A percentile compares a stretch with the other conserved stretches of the same genome.
Evolutionary conservation across 2,797 vertebrate genomes (phyloP).

Genomic region (Lepilemur septentrionalis): DNA sequence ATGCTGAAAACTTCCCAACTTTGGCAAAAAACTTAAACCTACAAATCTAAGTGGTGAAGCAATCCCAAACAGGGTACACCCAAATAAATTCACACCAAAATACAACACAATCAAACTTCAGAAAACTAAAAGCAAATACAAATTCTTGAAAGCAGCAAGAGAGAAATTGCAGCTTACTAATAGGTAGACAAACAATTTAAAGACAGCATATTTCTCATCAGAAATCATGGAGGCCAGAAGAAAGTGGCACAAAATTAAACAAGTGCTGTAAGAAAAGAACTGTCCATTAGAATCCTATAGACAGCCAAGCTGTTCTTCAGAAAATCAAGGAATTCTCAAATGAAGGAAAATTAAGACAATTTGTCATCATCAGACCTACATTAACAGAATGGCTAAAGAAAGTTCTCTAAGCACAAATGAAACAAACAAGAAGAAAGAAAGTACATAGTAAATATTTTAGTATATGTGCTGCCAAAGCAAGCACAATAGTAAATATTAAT

Average conservation of each 20-base stretch:
- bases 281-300: neutral
- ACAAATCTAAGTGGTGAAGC: neutral
- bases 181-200: neutral
- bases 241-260: neutral
- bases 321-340: neutral
- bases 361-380: neutral
- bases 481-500: neutral
- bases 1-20: neutral
- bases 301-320: neutral
- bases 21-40: neutral
- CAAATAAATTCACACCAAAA: constrained; percentile 8
- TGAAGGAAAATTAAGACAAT: neutral
- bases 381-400: neutral
- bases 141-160: neutral
- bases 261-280: neutral
- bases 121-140: neutral
- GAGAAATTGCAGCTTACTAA: neutral
- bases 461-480: no score
- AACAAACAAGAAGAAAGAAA: neutral
- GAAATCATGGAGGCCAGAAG: neutral
- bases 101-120: neutral
- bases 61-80: neutral
- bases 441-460: neutral
- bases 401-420: neutral
- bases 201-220: neutral